Evolutionary conservation across 2,888 invertebrate genomes (phyloP).

Genomic region (Sinhomidia bicolor): DNA sequence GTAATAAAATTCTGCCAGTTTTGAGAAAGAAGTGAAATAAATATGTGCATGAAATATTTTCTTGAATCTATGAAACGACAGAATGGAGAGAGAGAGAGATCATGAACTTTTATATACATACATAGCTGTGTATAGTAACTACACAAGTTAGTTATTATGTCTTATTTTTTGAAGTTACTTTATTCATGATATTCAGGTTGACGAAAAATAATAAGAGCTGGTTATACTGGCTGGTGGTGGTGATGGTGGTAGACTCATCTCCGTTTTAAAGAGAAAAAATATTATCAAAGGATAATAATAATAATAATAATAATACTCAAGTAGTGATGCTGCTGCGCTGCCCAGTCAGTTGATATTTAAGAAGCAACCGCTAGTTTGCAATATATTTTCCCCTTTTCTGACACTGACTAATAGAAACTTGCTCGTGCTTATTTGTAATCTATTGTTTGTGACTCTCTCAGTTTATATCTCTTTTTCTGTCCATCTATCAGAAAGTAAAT

Average conservation of each 20-base stretch:
- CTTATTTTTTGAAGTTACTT: not conserved
- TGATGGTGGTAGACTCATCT: not conserved
- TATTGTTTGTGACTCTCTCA: slow-evolving; percentile 29
- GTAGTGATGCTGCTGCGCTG: not conserved
- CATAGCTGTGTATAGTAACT: too few species aligned
- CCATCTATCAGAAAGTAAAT: not conserved
- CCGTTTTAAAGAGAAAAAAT: not conserved
- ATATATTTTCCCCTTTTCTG: slow-evolving; percentile 59
- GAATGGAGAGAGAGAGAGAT: not conserved
- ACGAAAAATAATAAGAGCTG: slow-evolving; percentile 35
- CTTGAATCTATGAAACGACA: slow-evolving; percentile 10
- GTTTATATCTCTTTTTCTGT: not conserved
- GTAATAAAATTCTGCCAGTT: slow-evolving; percentile 35
- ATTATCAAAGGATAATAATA: not conserved
- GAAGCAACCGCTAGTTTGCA: slow-evolving; percentile 22
- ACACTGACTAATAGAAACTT: slow-evolving; percentile 62
- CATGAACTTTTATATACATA: slow-evolving; percentile 37
- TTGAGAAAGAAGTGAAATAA: slow-evolving; percentile 29
- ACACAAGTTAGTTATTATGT: slow-evolving; percentile 3
- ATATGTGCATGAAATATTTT: slow-evolving; percentile 32
- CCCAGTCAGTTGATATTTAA: not conserved
- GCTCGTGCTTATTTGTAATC: slow-evolving; percentile 56
- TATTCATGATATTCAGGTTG: not conserved
- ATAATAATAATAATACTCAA: not conserved
- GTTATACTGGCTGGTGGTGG: slow-evolving; percentile 24